Percentiles rank a stretch among this genome's conserved stretches.
Conservation (phyloP, 2,888 invertebrate species). For the Cacoxenus indagator region DNA sequence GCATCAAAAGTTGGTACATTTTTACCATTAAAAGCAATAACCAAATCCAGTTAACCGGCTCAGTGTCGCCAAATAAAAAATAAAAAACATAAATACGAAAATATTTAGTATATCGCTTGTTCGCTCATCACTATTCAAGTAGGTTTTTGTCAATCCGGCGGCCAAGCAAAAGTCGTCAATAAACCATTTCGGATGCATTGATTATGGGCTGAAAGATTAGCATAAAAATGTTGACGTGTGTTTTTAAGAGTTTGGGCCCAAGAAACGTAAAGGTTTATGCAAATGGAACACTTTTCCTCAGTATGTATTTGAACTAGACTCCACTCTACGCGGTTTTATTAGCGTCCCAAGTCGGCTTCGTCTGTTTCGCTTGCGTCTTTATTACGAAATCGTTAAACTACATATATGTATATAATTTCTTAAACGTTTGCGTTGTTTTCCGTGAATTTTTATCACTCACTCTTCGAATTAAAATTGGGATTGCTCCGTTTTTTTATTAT, state of each 20-base stretch:
- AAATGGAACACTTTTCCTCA: conserved; percentile 5
- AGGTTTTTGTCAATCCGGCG: too few species aligned
- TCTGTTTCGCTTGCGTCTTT: not conserved
- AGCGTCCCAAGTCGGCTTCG: too few species aligned
- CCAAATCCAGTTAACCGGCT: too few species aligned
- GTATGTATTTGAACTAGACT: not conserved
- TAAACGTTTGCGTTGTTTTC: not conserved
- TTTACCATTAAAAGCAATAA: not conserved
- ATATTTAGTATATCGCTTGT: not conserved
- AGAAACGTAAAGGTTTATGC: not conserved
- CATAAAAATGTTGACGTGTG: not conserved
- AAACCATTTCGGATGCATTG: not conserved
- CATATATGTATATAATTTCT: not conserved
- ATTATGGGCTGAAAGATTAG: not conserved
- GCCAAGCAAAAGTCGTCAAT: conserved; percentile 1
- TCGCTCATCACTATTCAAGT: not conserved
- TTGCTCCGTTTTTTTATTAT: not conserved
- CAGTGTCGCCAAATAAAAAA: not conserved
- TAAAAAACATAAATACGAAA: not conserved
- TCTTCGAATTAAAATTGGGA: not conserved
- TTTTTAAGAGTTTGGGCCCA: not conserved
- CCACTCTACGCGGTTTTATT: too few species aligned
- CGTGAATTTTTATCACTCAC: not conserved
- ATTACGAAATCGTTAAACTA: not conserved
- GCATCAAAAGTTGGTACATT: not conserved